Base-by-base conservation (phyloP, 2,113 vertebrate genomes). In the Nesospiza acunhae region DNA sequence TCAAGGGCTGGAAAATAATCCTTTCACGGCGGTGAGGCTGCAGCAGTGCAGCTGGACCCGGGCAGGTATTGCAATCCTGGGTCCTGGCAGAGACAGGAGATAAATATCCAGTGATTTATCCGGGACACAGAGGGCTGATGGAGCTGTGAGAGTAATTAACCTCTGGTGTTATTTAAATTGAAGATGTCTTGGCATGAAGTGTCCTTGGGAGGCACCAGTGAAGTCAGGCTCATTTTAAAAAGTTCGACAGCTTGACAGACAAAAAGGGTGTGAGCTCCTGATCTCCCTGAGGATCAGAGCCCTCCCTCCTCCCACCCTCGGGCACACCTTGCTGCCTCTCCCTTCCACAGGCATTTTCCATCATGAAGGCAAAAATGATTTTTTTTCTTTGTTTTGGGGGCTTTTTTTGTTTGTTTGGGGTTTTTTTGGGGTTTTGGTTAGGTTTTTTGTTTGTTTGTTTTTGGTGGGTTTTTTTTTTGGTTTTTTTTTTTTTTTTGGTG, bases 61-160 rank as follows among this genome's bases (percentile, higher is more conserved):
- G 13, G 49, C 66, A 82, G 78, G 69, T 70, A 28, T 1, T 5
- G 47, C 66, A 75, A 64, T 39, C 17, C 53, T 7, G 35, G 35
- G 35, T 52, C 1, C 0, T 14, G 44, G 62, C 70, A 76, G 11
- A 4, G 30, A 33, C 24, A 69, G 56, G 39, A 76, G 60, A 87
- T 23, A 80, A 94, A 88, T 15, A 69, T 1, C 33, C 63, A 19
- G 79, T 13, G 67, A 83, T 67, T 53, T 84, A 42, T 37, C 42
- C 7, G 3, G 60, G 39, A 68, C 64, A 35, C 69, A 75, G 77
- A 73, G 77, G 83, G 72, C 85, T 90, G 86, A 62, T 66, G 75
- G 68, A 94, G 79, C 58, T 60, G 16, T 1, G 8, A 58, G 63
- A 88, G 88, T 77, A 95, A 94, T 90, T 94, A 94, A 96, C 76